phyloP scores from a whole-genome alignment of 2,113 vertebrate genomes.

The Heteronetta atricapilla region DNA sequence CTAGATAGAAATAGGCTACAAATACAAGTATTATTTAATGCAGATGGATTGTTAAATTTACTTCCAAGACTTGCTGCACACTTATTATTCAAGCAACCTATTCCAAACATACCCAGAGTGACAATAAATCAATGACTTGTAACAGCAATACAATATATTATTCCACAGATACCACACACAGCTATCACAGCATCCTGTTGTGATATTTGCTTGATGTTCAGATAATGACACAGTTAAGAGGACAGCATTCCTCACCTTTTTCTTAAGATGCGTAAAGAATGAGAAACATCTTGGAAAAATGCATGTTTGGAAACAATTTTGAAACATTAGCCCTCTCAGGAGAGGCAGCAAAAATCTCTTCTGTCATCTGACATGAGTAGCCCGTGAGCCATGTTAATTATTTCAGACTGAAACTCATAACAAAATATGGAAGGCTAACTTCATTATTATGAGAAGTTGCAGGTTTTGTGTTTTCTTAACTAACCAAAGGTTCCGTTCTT shows the following conservation, averaged over 20 bases:
- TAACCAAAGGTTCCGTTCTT: conserved; percentile 12
- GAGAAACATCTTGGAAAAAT: conserved; percentile 21
- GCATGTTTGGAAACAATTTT: conserved; percentile 37
- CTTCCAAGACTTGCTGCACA: neutral
- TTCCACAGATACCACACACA: neutral
- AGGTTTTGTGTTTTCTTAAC: conserved; percentile 34
- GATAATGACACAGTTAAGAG: neutral
- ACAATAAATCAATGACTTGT: neutral
- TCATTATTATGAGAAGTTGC: conserved; percentile 55
- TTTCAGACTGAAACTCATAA: conserved; percentile 41
- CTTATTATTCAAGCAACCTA: neutral
- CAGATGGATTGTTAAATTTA: neutral
- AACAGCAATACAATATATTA: neutral
- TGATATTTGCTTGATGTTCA: neutral
- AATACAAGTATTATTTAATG: neutral
- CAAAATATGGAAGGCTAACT: conserved; percentile 38
- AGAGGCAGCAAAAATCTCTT: conserved; percentile 41
- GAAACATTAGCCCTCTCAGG: conserved; percentile 14
- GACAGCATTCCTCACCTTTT: neutral
- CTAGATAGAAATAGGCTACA: neutral
- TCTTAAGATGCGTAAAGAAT: conserved; percentile 28
- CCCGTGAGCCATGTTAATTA: conserved; percentile 47
- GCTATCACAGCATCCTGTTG: neutral
- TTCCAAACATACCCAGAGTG: neutral
- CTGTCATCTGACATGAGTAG: conserved; percentile 43